Conservation (phyloP, 2,797 vertebrate genomes). For the Spheniscus humboldti region DNA sequence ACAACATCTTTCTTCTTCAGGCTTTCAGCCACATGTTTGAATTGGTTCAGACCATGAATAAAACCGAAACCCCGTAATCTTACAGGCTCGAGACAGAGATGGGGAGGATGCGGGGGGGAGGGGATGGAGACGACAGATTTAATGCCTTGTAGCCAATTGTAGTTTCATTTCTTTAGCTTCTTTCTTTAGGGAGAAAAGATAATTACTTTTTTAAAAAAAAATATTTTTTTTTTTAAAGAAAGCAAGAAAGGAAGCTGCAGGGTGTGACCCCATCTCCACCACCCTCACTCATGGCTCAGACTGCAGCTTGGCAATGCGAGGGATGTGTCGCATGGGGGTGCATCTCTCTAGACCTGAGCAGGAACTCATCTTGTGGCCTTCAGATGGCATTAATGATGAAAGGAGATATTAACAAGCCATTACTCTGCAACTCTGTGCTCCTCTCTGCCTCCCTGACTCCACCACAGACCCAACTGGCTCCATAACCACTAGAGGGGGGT, state of each 20-base stretch:
- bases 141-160: neutral
- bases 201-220: neutral
- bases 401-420: neutral
- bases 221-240: neutral
- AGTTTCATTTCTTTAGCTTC: neutral
- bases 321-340: rapidly evolving
- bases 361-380: neutral
- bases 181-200: neutral
- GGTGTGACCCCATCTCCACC: neutral
- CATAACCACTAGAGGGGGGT: conserved; percentile 18
- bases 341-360: neutral
- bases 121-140: neutral
- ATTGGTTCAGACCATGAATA: neutral
- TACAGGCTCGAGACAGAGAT: neutral
- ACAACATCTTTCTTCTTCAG: neutral
- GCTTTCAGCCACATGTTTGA: neutral
- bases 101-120: neutral
- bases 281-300: neutral
- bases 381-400: neutral
- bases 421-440: neutral
- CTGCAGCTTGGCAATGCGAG: neutral
- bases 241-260: neutral
- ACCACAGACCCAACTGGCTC: neutral
- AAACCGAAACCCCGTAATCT: neutral
- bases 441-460: neutral